Evolutionary conservation across 2,888 invertebrate genomes (phyloP).

Genomic region (Augiades crinisus): DNA sequence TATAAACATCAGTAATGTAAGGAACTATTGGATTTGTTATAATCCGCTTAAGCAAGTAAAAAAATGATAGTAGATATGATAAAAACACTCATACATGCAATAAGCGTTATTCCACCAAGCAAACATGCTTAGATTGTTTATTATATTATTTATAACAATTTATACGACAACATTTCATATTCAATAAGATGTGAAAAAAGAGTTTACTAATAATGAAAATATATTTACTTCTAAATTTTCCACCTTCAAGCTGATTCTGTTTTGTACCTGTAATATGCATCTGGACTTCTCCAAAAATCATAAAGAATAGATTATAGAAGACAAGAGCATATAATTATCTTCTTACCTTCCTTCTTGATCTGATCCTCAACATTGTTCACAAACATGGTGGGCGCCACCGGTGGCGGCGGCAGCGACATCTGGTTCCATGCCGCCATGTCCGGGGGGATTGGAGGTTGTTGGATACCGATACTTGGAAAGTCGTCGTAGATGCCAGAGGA

Average conservation of each 20-base stretch:
- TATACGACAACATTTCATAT: too few relatives aligned
- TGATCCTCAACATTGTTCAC: conserved; percentile 68
- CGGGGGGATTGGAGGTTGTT: conserved; percentile 44
- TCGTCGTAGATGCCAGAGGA: conserved; percentile 63
- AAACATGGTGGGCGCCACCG: conserved; percentile 40
- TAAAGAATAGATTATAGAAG: neutral
- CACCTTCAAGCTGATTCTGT: neutral
- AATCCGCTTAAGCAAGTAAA: too few relatives aligned
- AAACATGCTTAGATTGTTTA: too few relatives aligned
- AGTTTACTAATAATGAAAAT: neutral
- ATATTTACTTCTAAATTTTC: neutral
- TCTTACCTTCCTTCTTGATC: conserved; percentile 76
- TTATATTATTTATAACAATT: too few relatives aligned
- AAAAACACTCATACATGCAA: too few relatives aligned
- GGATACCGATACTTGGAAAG: conserved; percentile 50
- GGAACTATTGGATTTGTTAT: too few relatives aligned
- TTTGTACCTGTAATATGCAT: neutral
- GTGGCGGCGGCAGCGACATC: conserved; percentile 62
- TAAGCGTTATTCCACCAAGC: neutral
- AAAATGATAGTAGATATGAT: too few relatives aligned
- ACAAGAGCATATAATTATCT: neutral
- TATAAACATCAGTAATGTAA: too few relatives aligned
- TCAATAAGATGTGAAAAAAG: neutral
- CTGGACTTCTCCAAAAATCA: neutral
- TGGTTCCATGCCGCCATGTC: conserved; percentile 67